phyloP scores from a whole-genome alignment of 2,888 invertebrate genomes.

The Cantharis rustica region DNA sequence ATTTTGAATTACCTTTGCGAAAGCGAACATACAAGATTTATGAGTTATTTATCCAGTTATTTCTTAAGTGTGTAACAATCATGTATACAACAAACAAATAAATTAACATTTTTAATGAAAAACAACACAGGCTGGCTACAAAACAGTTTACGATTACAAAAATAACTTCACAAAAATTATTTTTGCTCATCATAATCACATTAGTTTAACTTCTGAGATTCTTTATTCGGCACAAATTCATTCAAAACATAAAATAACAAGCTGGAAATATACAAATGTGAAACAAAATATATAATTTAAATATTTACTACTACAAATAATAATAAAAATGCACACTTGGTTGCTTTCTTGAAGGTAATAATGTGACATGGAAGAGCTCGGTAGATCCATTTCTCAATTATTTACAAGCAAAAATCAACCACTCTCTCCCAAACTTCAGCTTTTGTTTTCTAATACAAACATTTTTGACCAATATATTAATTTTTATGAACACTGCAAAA shows the following conservation, averaged over 20 bases:
- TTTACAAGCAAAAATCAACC: neutral
- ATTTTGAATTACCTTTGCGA: no score
- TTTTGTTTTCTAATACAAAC: constrained; percentile 1
- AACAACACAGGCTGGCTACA: neutral
- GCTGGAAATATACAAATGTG: neutral
- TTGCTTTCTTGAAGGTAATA: neutral
- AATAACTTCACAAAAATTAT: neutral
- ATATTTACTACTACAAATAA: neutral
- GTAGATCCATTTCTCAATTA: neutral
- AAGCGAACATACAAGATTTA: neutral
- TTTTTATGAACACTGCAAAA: constrained; percentile 15
- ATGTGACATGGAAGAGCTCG: neutral
- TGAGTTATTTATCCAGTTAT: neutral
- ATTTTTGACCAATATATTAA: constrained; percentile 6
- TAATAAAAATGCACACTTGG: neutral
- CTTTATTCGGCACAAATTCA: neutral
- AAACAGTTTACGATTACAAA: neutral
- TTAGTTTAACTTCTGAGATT: neutral
- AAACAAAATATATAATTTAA: neutral
- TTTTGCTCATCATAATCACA: neutral
- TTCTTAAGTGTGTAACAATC: neutral
- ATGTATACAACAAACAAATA: neutral
- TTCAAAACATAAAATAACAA: neutral
- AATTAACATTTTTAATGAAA: neutral
- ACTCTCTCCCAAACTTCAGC: neutral